Evolutionary conservation across 2,113 vertebrate species (phyloP).

Genomic region (Monopterus albus): DNA sequence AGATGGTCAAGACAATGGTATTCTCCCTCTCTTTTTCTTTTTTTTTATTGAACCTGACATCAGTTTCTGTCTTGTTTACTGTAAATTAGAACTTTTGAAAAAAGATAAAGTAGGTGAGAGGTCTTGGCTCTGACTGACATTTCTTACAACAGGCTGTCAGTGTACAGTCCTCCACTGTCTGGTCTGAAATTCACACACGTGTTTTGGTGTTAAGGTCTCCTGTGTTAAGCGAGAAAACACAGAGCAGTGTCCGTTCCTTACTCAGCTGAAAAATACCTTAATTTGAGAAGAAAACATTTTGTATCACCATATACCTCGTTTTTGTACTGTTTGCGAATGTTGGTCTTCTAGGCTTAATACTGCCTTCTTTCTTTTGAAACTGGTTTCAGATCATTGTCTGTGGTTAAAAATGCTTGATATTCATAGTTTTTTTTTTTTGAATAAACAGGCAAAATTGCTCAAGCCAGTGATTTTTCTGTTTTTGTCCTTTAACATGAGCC

Average conservation of each 20-base stretch:
- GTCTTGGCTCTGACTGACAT: too few species aligned
- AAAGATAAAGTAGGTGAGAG: too few species aligned
- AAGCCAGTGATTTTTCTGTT: background rate
- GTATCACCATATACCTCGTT: slow-evolving; percentile 17
- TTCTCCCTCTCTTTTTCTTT: background rate
- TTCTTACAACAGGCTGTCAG: background rate
- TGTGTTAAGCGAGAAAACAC: background rate
- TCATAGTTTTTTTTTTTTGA: slow-evolving; percentile 62
- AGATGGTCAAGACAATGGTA: background rate
- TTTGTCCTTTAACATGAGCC: background rate
- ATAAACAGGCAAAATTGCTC: slow-evolving; percentile 59
- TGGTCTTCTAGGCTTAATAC: background rate
- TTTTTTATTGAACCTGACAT: background rate
- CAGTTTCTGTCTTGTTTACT: slow-evolving; percentile 10
- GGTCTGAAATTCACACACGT: background rate
- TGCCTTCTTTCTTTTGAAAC: slow-evolving; percentile 48
- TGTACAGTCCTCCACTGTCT: background rate
- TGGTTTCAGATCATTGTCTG: slow-evolving; percentile 3
- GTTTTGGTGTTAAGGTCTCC: background rate
- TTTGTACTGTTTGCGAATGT: slow-evolving; percentile 28
- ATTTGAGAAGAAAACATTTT: slow-evolving; percentile 7
- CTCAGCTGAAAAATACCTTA: slow-evolving; percentile 6
- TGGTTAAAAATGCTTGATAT: slow-evolving; percentile 20
- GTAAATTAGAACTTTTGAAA: background rate
- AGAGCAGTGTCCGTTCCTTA: background rate